Conservation (phyloP, 2,797 vertebrate species). For the Spea hammondii region DNA sequence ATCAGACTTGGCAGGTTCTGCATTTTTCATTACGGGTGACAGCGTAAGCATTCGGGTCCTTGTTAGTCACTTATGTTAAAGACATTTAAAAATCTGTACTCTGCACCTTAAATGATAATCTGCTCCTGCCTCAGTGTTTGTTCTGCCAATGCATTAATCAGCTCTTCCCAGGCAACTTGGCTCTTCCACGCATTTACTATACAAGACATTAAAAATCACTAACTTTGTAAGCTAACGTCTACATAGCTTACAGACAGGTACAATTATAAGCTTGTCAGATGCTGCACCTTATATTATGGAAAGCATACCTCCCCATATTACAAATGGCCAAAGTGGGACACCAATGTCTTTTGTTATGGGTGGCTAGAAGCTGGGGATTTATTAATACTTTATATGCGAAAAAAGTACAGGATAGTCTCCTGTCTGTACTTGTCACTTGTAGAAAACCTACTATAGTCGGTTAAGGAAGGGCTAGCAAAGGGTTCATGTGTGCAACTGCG, state of each 20-base stretch:
- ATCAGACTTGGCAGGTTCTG: conserved; percentile 14
- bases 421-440: too few relatives aligned
- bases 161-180: background rate
- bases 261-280: background rate
- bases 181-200: background rate
- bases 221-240: background rate
- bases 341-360: too few relatives aligned
- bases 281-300: too few relatives aligned
- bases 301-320: too few relatives aligned
- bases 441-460: too few relatives aligned
- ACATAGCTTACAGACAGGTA: background rate
- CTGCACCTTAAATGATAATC: conserved; percentile 29
- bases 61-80: conserved; percentile 46
- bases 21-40: conserved; percentile 25
- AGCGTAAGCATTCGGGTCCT: conserved; percentile 3
- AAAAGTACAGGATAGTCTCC: too few relatives aligned
- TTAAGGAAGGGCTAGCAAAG: too few relatives aligned
- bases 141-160: conserved; percentile 28
- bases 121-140: conserved; percentile 4
- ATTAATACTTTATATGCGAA: too few relatives aligned
- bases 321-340: too few relatives aligned
- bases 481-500: too few relatives aligned
- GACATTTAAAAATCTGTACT: conserved; percentile 14
- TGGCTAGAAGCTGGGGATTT: too few relatives aligned
- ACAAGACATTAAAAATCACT: background rate